Evolutionary conservation across 2,797 vertebrate species (phyloP).

Genomic region (Streptopelia turtur): DNA sequence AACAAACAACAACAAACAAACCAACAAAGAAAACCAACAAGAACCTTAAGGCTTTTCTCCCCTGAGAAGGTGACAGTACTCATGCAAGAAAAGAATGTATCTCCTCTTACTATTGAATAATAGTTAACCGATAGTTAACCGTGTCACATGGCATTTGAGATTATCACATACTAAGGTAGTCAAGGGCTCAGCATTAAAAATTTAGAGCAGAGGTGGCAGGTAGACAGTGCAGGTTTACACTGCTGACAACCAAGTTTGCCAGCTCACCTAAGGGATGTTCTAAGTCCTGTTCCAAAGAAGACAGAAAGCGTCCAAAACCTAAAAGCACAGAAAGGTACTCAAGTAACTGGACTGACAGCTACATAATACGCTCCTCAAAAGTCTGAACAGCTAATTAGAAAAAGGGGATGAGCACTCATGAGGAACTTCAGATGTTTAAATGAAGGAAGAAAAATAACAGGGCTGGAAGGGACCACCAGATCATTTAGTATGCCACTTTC

Average conservation of each 20-base stretch:
- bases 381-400: background rate
- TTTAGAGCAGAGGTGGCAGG: background rate
- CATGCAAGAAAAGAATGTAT: background rate
- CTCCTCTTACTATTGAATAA: background rate
- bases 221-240: background rate
- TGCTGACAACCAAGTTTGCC: background rate
- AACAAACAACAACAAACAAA: background rate
- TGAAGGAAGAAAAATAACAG: rapidly evolving
- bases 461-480: background rate
- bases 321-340: background rate
- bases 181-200: background rate
- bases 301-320: background rate
- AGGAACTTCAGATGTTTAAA: background rate
- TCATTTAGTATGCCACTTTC: background rate
- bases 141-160: background rate
- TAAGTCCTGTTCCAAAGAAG: rapidly evolving
- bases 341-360: background rate
- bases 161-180: background rate
- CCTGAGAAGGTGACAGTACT: background rate
- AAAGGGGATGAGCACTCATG: background rate
- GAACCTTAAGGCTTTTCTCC: background rate
- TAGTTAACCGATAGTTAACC: rapidly evolving
- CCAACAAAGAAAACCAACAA: background rate
- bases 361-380: background rate
- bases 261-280: background rate